Conservation (phyloP, 2,797 vertebrate genomes). For the Ispidina picta region DNA sequence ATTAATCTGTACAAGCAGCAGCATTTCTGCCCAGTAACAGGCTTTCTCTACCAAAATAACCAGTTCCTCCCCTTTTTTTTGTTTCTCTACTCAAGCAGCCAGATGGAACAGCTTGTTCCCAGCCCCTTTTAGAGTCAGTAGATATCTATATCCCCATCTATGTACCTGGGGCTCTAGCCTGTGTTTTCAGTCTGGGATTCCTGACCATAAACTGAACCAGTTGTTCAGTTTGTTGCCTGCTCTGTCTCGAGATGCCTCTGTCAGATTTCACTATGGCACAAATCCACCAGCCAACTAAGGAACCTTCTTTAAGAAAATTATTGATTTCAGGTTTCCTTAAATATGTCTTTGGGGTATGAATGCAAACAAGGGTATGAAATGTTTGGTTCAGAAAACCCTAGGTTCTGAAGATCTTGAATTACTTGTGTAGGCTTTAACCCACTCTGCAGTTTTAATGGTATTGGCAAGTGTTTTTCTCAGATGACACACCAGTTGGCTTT, state of each 20-base stretch:
- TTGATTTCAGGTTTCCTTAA: background rate
- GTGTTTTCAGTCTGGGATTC: background rate
- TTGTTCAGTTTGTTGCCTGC: background rate
- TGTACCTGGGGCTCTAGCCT: background rate
- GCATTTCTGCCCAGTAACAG: background rate
- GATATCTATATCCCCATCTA: background rate
- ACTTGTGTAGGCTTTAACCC: slow-evolving; percentile 33
- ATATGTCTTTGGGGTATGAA: background rate
- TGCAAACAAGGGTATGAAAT: background rate
- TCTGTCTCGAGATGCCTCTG: background rate
- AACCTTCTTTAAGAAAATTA: background rate
- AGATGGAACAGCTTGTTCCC: slow-evolving; percentile 22
- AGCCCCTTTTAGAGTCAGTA: background rate
- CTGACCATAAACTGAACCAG: background rate
- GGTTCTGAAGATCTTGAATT: slow-evolving; percentile 11
- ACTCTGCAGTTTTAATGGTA: slow-evolving; percentile 6
- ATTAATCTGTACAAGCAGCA: background rate
- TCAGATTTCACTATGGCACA: background rate
- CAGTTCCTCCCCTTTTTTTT: background rate
- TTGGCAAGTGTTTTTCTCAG: slow-evolving; percentile 29
- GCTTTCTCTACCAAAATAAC: slow-evolving; percentile 11
- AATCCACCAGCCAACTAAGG: background rate
- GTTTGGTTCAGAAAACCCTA: background rate
- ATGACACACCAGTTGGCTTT: slow-evolving; percentile 38
- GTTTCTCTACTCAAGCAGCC: background rate